Base-by-base conservation (phyloP, 2,888 invertebrate genomes). In the Hermodice carunculata region DNA sequence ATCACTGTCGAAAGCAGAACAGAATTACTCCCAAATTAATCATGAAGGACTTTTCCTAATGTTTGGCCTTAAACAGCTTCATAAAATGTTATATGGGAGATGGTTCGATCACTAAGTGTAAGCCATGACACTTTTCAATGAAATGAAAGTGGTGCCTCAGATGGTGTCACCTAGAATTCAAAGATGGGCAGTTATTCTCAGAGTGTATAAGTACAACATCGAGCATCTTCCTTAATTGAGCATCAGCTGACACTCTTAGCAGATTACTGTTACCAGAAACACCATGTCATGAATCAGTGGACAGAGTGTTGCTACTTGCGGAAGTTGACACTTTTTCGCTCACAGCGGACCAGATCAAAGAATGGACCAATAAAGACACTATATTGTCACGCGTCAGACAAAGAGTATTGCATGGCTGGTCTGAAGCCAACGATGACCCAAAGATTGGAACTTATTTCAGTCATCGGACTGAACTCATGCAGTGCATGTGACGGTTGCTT, bases 11-110 rank as follows among this genome's bases (percentile, higher is more conserved):
- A n/a, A n/a, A n/a, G n/a, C n/a, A n/a, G n/a, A n/a, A n/a, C n/a
- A n/a, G n/a, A n/a, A n/a, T n/a, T n/a, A n/a, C n/a, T n/a, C n/a
- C n/a, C 42, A 40, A 26, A 40, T 62, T 34, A 40, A 62, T 28
- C 28, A 26, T 3, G 62, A 62, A 57, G 62, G 28, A 5, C 17
- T 57, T 17, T 48, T n/a, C 29, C 22, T 56, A 0, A 19, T 62
- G n/a, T 62, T 49, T 26, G 57, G 56, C 17, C 34, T 56, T 4
- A 46, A 44, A 22, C 8, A 49, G 37, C 44, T 56, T 17, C 34
- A 56, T 28, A 6, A 48, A 5, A 56, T 26, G 26, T 22, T 62
- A 31, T 56, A 34, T 34, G 62, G 49, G 8, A 34, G 48, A 24
- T 32, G 40, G 6, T 62, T 62, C 28, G 22, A n/a, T 37, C 57